Conservation (phyloP, 35 echinoderm and acorn worm species). For the Apostichopus californicus region DNA sequence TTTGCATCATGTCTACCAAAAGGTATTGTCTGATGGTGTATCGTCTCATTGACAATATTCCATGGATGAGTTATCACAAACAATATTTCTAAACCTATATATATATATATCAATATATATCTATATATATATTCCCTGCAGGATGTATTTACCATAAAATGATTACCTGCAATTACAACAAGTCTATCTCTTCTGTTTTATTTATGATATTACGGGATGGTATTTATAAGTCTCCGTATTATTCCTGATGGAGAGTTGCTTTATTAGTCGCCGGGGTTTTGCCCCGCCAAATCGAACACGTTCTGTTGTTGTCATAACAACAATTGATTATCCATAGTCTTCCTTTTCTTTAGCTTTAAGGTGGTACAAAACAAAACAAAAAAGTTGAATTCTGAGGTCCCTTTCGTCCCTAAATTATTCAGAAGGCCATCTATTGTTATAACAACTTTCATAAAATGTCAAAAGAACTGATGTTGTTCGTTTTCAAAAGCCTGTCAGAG, state of each 20-base stretch:
- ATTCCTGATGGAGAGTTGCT: neutral
- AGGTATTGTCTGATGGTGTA: too few relatives aligned
- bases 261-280: constrained; percentile 37
- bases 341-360: constrained; percentile 31
- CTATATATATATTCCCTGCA: too few relatives aligned
- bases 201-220: neutral
- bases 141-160: too few relatives aligned
- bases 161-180: too few relatives aligned
- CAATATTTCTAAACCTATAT: too few relatives aligned
- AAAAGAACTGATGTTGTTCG: neutral
- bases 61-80: too few relatives aligned
- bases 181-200: too few relatives aligned
- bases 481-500: neutral
- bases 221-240: constrained; percentile 20
- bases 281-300: constrained; percentile 49
- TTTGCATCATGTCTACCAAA: too few relatives aligned
- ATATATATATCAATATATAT: too few relatives aligned
- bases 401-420: constrained; percentile 34
- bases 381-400: constrained; percentile 30
- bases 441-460: constrained; percentile 28
- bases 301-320: constrained; percentile 33
- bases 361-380: constrained; percentile 31
- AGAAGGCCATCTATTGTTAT: constrained; percentile 47
- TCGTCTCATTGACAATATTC: too few relatives aligned
- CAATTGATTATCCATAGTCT: constrained; percentile 42